Base-by-base conservation (phyloP, 2,797 vertebrate genomes). In the Anas capensis region DNA sequence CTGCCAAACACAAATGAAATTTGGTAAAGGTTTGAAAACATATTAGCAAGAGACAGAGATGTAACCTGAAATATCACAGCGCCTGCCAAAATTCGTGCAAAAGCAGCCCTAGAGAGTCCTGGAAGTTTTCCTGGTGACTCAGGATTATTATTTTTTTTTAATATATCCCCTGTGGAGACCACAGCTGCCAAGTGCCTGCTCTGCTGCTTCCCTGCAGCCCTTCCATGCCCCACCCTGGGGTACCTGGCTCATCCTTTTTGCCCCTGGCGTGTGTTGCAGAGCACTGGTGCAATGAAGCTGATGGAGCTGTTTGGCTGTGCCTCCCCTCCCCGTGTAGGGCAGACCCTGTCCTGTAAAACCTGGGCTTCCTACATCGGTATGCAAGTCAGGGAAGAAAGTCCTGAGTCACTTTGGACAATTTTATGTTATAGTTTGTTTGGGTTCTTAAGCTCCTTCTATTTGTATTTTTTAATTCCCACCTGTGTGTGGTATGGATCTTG, bases 401-500 rank as follows among this genome's bases (percentile, higher is more conserved):
- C 86, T 68, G 53, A 71, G 68, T 87, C 68, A 90, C 68, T 89
- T 54, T 65, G 93, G 90, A 87, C 86, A 83, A 73, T 87, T 94
- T 89, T 46, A 44, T 73, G 10, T 71, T 48, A 57, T 40, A 78
- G 72, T 90, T 95, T 95, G 92, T 95, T 97, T 97, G 84, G 79
- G 84, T 91, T 94, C 91, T 93, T 94, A 84, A 91, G 81, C 33
- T 88, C 70, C 81, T 94, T 94, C 86, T 91, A 96, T 96, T 95
- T 96, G 93, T 96, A 78, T 71, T 92, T 96, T 93, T 90, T 66
- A 92, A 96, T 92, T 96, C 96, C 96, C 96, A 97, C 97, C 96
- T 97, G 96, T 92, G 91, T 87, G 91, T 53, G 92, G 75, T 81
- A 66, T 18, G 80, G 91, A 94, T 95, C 92, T 95, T 94, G 85